Conservation (phyloP, 2,797 vertebrate genomes). For the Nannoperca australis region DNA sequence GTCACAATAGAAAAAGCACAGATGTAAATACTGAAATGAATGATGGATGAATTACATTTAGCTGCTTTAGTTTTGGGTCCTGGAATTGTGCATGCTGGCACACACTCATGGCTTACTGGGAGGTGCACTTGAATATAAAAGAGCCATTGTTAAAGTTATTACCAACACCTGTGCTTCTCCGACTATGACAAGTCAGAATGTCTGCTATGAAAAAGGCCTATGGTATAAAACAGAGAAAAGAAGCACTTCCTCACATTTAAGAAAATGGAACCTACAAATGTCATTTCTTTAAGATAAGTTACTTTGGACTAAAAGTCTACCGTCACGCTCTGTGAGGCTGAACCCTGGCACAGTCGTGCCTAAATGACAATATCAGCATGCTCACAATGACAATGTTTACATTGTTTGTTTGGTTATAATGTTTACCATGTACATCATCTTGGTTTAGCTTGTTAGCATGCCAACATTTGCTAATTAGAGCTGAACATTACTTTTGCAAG, state of each 20-base stretch:
- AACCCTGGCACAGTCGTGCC: no score
- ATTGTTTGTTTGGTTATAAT: background rate
- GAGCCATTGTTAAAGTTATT: background rate
- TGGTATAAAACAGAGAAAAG: constrained; percentile 7
- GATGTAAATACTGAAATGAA: background rate
- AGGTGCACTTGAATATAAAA: background rate
- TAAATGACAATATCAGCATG: background rate
- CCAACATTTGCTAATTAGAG: background rate
- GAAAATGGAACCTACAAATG: background rate
- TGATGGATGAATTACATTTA: background rate
- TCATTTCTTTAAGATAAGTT: background rate
- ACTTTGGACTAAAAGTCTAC: no score
- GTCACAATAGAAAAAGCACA: background rate
- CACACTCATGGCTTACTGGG: background rate
- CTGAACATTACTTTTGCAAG: background rate
- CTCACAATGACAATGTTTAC: background rate
- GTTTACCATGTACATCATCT: background rate
- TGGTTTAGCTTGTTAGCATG: background rate
- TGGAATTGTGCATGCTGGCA: background rate
- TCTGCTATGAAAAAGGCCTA: background rate
- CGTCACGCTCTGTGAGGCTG: background rate
- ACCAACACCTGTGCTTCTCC: constrained; percentile 3
- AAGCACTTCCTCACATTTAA: background rate
- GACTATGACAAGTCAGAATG: background rate
- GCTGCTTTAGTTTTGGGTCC: background rate